These are phyloP conservation scores for Ceratitis capitata DNA, from an alignment of 1,140 invertebrate species.

Conservation along the genomic window DNA sequence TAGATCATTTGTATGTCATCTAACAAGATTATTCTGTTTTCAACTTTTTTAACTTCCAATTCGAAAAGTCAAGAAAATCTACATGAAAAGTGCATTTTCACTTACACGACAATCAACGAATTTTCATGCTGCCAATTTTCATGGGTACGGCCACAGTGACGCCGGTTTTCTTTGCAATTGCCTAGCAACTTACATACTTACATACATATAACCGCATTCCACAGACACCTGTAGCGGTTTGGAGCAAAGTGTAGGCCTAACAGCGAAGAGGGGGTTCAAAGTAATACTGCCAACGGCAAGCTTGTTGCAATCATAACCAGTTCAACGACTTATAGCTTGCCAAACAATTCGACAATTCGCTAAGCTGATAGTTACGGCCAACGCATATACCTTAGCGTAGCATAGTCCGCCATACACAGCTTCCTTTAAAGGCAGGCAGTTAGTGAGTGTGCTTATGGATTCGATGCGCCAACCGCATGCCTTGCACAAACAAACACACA, in stretches of 20 bases:
- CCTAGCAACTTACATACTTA: no score
- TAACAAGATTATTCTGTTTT: not conserved
- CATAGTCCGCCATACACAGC: not conserved
- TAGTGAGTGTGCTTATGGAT: not conserved
- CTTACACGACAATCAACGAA: not conserved
- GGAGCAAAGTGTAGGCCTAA: not conserved
- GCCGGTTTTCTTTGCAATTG: not conserved
- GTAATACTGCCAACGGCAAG: not conserved
- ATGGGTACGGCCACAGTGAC: not conserved
- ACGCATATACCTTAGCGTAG: not conserved
- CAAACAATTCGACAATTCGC: not conserved
- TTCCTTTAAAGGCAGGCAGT: not conserved
- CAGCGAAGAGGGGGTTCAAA: not conserved
- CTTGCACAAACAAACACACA: not conserved
- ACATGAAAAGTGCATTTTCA: not conserved
- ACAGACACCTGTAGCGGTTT: conserved; percentile 2
- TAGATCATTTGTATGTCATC: no score
- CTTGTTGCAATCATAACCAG: conserved; percentile 33
- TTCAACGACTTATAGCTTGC: not conserved
- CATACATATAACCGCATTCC: conserved; percentile 22
- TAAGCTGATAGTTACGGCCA: not conserved
- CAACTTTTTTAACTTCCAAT: not conserved
- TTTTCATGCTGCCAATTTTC: conserved; percentile 22
- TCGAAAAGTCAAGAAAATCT: not conserved
- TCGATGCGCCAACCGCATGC: not conserved